These are phyloP conservation scores for Sebastes vulpes DNA, from an alignment of 2,797 vertebrate species.

Conservation along the genomic window DNA sequence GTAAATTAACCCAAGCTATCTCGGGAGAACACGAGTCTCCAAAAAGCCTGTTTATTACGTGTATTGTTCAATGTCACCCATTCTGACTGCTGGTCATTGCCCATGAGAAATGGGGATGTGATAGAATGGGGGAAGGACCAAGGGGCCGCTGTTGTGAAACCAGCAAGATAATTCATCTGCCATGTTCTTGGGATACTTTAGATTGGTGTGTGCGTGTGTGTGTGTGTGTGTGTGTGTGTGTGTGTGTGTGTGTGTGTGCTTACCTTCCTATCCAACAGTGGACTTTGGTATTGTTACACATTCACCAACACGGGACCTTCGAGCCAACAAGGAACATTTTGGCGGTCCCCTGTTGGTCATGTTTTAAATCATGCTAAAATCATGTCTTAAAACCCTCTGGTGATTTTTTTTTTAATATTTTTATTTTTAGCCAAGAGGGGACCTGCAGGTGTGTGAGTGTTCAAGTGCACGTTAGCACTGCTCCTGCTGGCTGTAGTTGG, in stretches of 20 bases:
- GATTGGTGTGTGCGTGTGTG: no score
- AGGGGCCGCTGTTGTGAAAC: slow-evolving; percentile 2
- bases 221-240: no score
- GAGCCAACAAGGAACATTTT: background rate
- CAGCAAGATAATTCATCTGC: background rate
- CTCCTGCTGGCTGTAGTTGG: no score
- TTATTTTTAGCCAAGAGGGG: no score
- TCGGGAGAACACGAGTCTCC: background rate
- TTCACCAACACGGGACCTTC: background rate
- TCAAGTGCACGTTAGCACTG: no score
- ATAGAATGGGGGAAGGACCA: background rate
- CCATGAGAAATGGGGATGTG: slow-evolving; percentile 31
- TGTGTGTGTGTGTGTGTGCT: background rate
- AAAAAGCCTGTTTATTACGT: slow-evolving; percentile 10
- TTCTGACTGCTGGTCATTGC: slow-evolving; percentile 20
- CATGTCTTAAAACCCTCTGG: no score
- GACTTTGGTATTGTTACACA: background rate
- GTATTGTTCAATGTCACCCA: slow-evolving; percentile 47
- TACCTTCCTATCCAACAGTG: no score
- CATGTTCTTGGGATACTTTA: slow-evolving; percentile 31
- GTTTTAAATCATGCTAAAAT: no score
- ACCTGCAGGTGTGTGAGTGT: no score
- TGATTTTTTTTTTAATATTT: no score
- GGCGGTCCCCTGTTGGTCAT: background rate
- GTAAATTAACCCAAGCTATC: background rate